Evolutionary conservation across 2,888 invertebrate genomes (phyloP).

Genomic region (Cheilosia scutellata): DNA sequence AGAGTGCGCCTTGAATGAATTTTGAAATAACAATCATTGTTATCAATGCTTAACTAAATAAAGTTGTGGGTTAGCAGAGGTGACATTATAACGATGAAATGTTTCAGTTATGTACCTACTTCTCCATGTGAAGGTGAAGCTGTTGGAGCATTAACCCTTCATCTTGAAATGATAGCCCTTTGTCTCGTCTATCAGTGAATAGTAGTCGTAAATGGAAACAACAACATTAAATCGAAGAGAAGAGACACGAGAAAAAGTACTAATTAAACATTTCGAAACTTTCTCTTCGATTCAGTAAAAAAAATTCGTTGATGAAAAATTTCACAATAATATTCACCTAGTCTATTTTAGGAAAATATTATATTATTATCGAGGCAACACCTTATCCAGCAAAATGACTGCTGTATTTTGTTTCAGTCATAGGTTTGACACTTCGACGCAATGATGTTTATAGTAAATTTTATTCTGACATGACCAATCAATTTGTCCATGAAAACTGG

Average conservation of each 20-base stretch:
- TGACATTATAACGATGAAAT: background rate
- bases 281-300: background rate
- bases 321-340: too few relatives aligned
- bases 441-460: too few relatives aligned
- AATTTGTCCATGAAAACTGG: too few relatives aligned
- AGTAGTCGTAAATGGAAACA: background rate
- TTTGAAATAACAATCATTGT: constrained; percentile 18
- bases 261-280: constrained; percentile 24
- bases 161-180: background rate
- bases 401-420: too few relatives aligned
- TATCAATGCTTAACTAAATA: constrained; percentile 7
- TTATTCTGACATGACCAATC: too few relatives aligned
- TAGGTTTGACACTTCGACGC: too few relatives aligned
- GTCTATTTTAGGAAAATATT: too few relatives aligned
- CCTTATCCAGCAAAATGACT: too few relatives aligned
- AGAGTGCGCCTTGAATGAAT: constrained; percentile 41
- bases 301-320: too few relatives aligned
- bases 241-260: background rate
- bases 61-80: constrained; percentile 17
- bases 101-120: background rate
- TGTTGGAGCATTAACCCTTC: constrained; percentile 11
- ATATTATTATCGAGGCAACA: too few relatives aligned
- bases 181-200: constrained; percentile 6
- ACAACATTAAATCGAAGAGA: background rate
- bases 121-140: background rate